Base-by-base conservation (phyloP, 2,888 invertebrate genomes). In the Nemotelus nigrinus region DNA sequence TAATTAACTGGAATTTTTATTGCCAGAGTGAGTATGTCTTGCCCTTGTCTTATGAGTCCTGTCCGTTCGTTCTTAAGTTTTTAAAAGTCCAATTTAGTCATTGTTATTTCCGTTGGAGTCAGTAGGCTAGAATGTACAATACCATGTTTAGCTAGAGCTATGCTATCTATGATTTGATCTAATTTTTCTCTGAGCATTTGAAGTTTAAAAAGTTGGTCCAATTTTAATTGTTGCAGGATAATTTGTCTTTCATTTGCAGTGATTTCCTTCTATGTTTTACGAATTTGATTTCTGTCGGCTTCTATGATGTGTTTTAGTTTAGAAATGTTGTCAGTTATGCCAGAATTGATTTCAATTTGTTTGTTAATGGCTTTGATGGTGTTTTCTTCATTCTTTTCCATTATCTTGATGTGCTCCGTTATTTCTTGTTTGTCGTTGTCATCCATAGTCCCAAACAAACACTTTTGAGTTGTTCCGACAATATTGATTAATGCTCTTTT, bases 221-320 rank as follows among this genome's bases (percentile, higher is more conserved):
- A n/a, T n/a, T 25, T 58, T 58, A 58, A n/a, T n/a, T 58, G 58
- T 58, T 58, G 58, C n/a, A n/a, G 25, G 25, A 58, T 58, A 3
- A 58, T 58, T n/a, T 25, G 5, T n/a, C n/a, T 58, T 58, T 58
- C 58, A 58, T 58, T n/a, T n/a, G n/a, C n/a, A n/a, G n/a, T n/a
- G n/a, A n/a, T n/a, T n/a, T n/a, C n/a, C n/a, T n/a, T n/a, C n/a
- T n/a, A n/a, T n/a, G n/a, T n/a, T n/a, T n/a, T n/a, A n/a, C n/a
- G n/a, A n/a, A n/a, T n/a, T n/a, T 58, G 58, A 58, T 58, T 58
- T n/a, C 58, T 58, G n/a, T 58, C 58, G 5, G 58, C 4, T 58
- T 58, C n/a, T 58, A 58, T n/a, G 6, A 58, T 58, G 3, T 58
- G 5, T 58, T 58, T 58, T 3, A 58, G 58, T 4, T 58, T 8